These are phyloP conservation scores for Vidua chalybeata DNA, from an alignment of 2,113 vertebrate genomes.

Conservation along the genomic window DNA sequence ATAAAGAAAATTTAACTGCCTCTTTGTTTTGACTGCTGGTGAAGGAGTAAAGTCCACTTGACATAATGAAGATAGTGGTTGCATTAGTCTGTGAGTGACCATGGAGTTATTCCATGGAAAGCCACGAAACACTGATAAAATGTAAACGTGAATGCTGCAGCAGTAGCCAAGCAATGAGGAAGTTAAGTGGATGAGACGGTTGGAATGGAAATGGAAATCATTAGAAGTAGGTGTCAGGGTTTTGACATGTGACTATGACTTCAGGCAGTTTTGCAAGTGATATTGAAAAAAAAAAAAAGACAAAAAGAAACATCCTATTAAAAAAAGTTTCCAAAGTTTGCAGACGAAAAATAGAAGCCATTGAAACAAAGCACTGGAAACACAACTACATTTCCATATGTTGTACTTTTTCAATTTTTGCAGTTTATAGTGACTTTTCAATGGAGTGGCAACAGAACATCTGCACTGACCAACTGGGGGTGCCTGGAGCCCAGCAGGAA, in stretches of 20 bases:
- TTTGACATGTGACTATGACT: not conserved
- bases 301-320: not conserved
- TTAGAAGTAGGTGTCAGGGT: conserved; percentile 20
- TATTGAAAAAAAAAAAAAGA: not conserved
- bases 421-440: not conserved
- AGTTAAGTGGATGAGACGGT: not conserved
- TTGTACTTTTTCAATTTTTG: not conserved
- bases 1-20: not conserved
- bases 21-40: not conserved
- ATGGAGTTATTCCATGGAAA: not conserved
- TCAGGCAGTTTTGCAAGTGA: not conserved
- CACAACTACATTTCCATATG: not conserved
- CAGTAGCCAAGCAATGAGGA: not conserved
- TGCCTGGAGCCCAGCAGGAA: not conserved
- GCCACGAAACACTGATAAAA: not conserved
- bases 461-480: not conserved
- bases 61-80: not conserved
- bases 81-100: not conserved
- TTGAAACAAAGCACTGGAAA: not conserved
- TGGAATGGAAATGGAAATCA: not conserved
- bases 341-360: not conserved
- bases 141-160: not conserved
- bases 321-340: conserved; percentile 19
- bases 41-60: not conserved
- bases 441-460: not conserved